Conservation (phyloP, 2,797 vertebrate species). For the Pygocentrus nattereri region DNA sequence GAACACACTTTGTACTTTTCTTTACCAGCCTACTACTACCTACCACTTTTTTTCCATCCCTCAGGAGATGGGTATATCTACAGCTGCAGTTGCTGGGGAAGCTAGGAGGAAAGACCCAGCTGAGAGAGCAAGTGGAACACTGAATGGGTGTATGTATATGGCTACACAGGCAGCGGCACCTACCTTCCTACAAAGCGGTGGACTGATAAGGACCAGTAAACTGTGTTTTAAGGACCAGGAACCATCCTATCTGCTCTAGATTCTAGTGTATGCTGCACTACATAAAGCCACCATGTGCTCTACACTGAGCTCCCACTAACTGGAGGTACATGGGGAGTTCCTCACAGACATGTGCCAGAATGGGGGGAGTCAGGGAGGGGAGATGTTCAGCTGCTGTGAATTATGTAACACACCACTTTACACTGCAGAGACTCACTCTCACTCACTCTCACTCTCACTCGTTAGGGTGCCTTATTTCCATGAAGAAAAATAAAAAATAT, state of each 20-base stretch:
- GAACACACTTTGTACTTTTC: not conserved
- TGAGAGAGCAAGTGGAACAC: not conserved
- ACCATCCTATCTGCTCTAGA: not conserved
- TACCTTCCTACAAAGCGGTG: not conserved
- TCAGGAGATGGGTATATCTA: not conserved
- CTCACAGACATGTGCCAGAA: constrained; percentile 14
- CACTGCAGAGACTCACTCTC: too few species aligned
- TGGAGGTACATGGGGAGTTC: constrained; percentile 19
- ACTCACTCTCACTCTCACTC: too few species aligned
- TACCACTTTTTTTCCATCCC: constrained; percentile 10
- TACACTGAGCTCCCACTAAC: constrained; percentile 1
- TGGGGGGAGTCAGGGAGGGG: not conserved
- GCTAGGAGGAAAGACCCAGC: not conserved
- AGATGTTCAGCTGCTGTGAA: constrained; percentile 25
- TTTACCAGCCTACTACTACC: not conserved
- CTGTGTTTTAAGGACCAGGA: not conserved
- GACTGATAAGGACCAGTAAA: not conserved
- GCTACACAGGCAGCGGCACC: not conserved
- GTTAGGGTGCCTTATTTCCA: too few species aligned
- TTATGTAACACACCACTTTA: constrained; percentile 33
- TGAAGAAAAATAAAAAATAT: too few species aligned
- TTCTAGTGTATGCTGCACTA: not conserved
- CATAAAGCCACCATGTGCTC: not conserved
- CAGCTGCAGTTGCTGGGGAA: not conserved
- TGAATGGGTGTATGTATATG: not conserved